Conservation (phyloP, 2,113 vertebrate genomes). For the Copsychus sechellarum region DNA sequence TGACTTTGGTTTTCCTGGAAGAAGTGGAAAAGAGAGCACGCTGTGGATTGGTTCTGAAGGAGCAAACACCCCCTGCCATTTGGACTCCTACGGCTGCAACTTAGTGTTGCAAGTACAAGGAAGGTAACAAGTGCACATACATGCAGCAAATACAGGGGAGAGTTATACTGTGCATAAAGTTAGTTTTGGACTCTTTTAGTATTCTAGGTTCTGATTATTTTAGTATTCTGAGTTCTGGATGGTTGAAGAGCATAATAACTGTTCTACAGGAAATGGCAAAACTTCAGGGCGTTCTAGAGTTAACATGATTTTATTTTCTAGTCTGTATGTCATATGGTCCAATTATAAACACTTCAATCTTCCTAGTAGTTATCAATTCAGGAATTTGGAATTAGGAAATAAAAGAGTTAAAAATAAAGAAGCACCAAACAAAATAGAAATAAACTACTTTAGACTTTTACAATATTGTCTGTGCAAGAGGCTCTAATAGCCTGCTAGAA, state of each 20-base stretch:
- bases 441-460: constrained; percentile 12
- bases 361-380: neutral
- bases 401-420: constrained; percentile 30
- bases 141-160: neutral
- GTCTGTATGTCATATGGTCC: neutral
- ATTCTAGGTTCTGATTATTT: neutral
- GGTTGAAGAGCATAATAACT: neutral
- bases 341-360: neutral
- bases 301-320: neutral
- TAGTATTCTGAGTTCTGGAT: neutral
- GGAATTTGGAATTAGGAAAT: neutral
- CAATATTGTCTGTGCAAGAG: neutral
- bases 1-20: constrained; percentile 91
- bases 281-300: neutral
- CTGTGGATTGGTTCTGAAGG: constrained; percentile 91
- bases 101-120: constrained; percentile 94
- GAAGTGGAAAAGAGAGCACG: constrained; percentile 88
- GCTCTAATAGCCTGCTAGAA: constrained; percentile 41
- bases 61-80: constrained; percentile 93
- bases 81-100: constrained; percentile 94
- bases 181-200: neutral
- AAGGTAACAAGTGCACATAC: constrained; percentile 77
- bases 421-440: neutral
- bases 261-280: neutral
- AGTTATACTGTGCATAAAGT: neutral